Evolutionary conservation across 2,797 vertebrate genomes (phyloP).

Genomic region (Botia almorhae): DNA sequence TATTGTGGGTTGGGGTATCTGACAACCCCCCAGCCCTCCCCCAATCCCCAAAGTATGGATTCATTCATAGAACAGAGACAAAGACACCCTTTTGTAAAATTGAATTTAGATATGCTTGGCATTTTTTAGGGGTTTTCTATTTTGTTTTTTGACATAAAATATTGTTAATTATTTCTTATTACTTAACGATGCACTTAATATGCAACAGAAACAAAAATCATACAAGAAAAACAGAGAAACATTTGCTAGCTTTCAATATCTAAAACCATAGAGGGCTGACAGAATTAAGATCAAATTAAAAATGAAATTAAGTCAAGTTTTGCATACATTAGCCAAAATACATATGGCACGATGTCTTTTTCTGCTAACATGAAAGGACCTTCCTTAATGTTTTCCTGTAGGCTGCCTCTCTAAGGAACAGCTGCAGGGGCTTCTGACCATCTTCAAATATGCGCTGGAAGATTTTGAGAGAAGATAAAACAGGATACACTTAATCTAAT

Average conservation of each 20-base stretch:
- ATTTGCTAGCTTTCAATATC: constrained; percentile 2
- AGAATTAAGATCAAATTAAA: not conserved
- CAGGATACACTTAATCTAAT: constrained; percentile 71
- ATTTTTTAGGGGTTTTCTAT: constrained; percentile 17
- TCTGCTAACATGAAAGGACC: constrained; percentile 59
- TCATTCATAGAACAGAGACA: constrained; percentile 68
- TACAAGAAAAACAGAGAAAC: not conserved
- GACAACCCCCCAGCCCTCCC: constrained; percentile 45
- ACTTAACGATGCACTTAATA: not conserved
- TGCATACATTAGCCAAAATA: constrained; percentile 10
- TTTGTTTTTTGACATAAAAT: constrained; percentile 8
- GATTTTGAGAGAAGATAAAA: constrained; percentile 63
- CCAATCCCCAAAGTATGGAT: not conserved
- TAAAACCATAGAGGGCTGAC: not conserved
- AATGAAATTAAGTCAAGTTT: constrained; percentile 28
- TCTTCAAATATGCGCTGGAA: constrained; percentile 72
- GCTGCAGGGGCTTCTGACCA: constrained; percentile 73
- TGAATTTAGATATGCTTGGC: constrained; percentile 45
- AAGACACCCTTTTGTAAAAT: constrained; percentile 65
- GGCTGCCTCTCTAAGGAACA: constrained; percentile 69
- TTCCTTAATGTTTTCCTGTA: constrained; percentile 73
- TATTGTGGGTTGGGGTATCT: constrained; percentile 60
- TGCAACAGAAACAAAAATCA: not conserved
- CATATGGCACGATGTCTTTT: constrained; percentile 26
- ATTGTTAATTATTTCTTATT: constrained; percentile 8